phyloP scores from a whole-genome alignment of 2,113 vertebrate species.

The Actinemys pallida region DNA sequence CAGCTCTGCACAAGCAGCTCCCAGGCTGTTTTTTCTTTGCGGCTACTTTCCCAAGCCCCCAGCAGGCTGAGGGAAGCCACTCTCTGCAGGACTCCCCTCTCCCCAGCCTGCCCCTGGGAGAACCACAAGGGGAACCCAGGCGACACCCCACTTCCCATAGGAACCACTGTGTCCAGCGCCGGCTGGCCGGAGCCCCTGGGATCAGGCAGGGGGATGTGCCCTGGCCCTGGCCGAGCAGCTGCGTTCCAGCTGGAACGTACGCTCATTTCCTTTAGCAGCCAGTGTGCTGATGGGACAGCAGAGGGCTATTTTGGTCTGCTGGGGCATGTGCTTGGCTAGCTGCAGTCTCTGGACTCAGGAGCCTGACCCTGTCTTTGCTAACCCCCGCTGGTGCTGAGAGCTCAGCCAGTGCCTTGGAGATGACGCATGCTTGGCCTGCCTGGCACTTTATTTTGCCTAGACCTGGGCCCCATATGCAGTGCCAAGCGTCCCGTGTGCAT shows the following conservation, averaged over 20 bases:
- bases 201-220: neutral
- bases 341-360: neutral
- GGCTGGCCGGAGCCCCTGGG: neutral
- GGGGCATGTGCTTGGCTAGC: neutral
- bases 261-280: neutral
- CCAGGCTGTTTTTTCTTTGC: neutral
- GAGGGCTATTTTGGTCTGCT: neutral
- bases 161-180: neutral
- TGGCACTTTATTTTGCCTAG: neutral
- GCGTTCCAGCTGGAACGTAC: neutral
- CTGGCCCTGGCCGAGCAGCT: neutral
- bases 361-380: fast-evolving
- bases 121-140: neutral
- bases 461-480: neutral
- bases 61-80: neutral
- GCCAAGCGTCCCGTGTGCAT: neutral
- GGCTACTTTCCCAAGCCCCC: fast-evolving
- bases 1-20: neutral
- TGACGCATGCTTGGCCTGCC: neutral
- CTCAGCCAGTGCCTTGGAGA: neutral
- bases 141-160: neutral
- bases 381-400: neutral
- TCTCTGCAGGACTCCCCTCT: neutral
- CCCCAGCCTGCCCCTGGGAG: neutral
- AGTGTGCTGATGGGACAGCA: neutral